phyloP scores from a whole-genome alignment of 2,113 vertebrate genomes.

The Pipa parva region DNA sequence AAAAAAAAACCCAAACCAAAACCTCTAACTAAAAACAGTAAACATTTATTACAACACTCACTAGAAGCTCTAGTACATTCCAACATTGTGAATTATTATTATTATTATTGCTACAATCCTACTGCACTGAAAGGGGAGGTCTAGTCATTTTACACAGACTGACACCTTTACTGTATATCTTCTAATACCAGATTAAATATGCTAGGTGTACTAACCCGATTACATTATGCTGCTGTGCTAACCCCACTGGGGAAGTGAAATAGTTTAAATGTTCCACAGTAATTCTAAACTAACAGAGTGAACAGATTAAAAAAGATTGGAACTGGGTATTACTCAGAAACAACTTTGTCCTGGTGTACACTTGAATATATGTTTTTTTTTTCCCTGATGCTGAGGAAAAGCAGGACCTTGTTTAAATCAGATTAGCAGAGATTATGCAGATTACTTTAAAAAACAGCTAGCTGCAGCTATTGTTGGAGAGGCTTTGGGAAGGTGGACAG shows the following conservation, averaged over 20 bases:
- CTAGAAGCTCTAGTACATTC: too few relatives aligned
- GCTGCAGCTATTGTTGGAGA: constrained; percentile 55
- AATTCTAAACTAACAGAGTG: not conserved
- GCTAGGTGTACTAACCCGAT: constrained; percentile 17
- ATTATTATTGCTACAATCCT: too few relatives aligned
- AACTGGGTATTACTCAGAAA: not conserved
- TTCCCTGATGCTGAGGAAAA: constrained; percentile 1
- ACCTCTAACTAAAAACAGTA: too few relatives aligned
- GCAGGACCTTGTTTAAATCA: constrained; percentile 64
- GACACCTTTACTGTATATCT: constrained; percentile 22
- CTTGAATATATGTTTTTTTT: not conserved
- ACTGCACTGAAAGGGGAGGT: not conserved
- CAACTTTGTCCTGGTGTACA: not conserved
- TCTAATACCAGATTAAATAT: constrained; percentile 47
- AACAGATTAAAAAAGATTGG: not conserved
- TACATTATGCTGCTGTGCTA: constrained; percentile 30
- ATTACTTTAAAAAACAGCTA: constrained; percentile 79
- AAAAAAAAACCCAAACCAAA: too few relatives aligned
- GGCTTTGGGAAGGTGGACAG: constrained; percentile 44
- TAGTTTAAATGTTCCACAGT: not conserved
- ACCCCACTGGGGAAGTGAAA: constrained; percentile 25
- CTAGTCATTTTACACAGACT: not conserved
- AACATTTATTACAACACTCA: too few relatives aligned
- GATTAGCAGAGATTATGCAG: constrained; percentile 75
- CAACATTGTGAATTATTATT: too few relatives aligned